These are phyloP conservation scores for Polia nebulosa DNA, from an alignment of 2,888 invertebrate species.

Conservation along the genomic window DNA sequence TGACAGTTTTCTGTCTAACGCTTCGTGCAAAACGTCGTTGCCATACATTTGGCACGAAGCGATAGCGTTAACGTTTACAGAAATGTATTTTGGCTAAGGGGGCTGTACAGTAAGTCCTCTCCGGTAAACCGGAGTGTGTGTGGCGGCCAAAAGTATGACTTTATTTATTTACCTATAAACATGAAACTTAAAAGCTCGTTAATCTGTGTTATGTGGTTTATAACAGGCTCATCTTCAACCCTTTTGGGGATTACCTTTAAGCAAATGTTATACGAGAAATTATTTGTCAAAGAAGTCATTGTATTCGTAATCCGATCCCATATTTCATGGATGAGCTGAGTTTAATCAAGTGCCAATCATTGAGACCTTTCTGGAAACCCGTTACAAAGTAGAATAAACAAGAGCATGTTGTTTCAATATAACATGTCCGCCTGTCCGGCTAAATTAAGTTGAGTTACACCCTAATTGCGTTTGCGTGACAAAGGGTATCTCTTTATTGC, in stretches of 20 bases:
- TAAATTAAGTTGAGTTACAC: slow-evolving; percentile 15
- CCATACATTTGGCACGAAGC: no score
- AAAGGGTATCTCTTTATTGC: slow-evolving; percentile 2
- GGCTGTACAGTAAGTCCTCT: no score
- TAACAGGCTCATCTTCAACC: slow-evolving; percentile 12
- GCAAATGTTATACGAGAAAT: slow-evolving; percentile 17
- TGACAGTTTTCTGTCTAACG: no score
- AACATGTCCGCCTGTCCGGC: slow-evolving; percentile 8
- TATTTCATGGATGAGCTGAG: slow-evolving; percentile 19
- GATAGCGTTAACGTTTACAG: no score
- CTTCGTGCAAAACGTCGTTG: no score
- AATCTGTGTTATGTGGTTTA: slow-evolving; percentile 12
- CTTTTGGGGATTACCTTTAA: slow-evolving; percentile 21
- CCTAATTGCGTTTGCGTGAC: slow-evolving; percentile 5
- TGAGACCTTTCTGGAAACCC: background rate
- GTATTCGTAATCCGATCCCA: slow-evolving; percentile 7
- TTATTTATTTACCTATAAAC: background rate
- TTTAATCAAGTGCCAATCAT: slow-evolving; percentile 14
- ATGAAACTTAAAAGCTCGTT: slow-evolving; percentile 10
- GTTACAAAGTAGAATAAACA: background rate
- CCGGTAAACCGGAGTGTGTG: no score
- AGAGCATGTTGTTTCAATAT: background rate
- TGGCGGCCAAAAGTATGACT: no score
- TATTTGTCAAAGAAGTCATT: slow-evolving; percentile 20
- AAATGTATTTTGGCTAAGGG: no score